Evolutionary conservation across 1,140 invertebrate species (phyloP), one percentile per base, ranked within the genome.

Genomic region (Lutraria rhynchaena): DNA sequence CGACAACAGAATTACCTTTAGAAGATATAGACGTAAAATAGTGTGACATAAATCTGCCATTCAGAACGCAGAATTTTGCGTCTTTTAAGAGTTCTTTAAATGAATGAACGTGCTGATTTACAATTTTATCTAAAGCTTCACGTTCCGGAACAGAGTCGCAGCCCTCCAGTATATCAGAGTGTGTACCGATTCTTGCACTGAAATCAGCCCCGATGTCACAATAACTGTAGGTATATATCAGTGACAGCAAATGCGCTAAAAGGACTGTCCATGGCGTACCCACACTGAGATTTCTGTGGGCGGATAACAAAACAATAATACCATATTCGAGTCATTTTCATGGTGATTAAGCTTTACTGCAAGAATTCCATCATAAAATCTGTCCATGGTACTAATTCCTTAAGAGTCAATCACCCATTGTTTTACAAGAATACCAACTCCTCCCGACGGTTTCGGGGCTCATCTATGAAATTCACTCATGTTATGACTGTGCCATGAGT

Each of bases 1-100:
- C 78, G 17, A 81, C 78, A 2, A 81, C 78, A 3, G 78, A 60
- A 19, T 33, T 60, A 3, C 65, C 67, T 35, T n/a, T 46, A 3
- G 1, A 1, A 5, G 55, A 49, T 27, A 69, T 69, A 17, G 7
- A 49, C 3, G 65, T 69, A 69, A n/a, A 69, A 69, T 49, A 27
- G 15, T 69, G n/a, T 5, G 57, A 17, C 4, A 11, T 7, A 7
- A 29, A 33, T 17, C 27, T 58, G 7, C 57, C 57, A 58, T 58
- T 58, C 4, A 58, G 24, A 3, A 29, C 57, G 31, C 57, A 58
- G 2, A 58, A 29, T 58, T 33, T 58, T 3, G 57, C 19, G 4
- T 58, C 57, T 11, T 3, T 5, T 3, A 33, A 17, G 17, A 58
- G 31, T 58, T 58, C 57, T 33, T 29, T 24, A 29, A 58, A 58